A percentile compares a stretch with the other conserved stretches of the same genome.
phyloP scores from a whole-genome alignment of 37 sponge, comb jelly and placozoan genomes.

The Haliclona indistincta region DNA sequence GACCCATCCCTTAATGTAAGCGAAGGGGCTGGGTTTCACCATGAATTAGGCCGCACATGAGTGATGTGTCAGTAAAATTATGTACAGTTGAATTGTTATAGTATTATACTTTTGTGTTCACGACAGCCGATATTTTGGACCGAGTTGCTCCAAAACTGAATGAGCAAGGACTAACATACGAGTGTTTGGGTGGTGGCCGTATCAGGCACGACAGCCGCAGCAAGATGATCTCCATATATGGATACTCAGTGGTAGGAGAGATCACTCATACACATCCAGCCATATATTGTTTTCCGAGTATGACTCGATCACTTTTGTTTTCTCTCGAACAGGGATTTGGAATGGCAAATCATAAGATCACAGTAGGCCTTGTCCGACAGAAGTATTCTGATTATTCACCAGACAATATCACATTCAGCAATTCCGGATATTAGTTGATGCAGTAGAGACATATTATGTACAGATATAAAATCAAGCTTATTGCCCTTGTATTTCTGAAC shows the following conservation, averaged over 20 bases:
- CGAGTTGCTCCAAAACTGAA: conserved; percentile 59
- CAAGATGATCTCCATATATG: conserved; percentile 72
- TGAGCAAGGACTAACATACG: conserved; percentile 61
- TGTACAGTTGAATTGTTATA: neutral
- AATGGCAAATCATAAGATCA: conserved; percentile 53
- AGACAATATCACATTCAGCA: conserved; percentile 53
- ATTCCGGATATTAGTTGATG: conserved; percentile 67
- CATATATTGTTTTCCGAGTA: neutral
- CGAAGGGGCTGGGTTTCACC: too few relatives aligned
- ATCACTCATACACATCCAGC: neutral
- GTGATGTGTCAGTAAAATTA: too few relatives aligned
- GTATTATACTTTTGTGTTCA: neutral
- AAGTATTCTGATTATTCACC: conserved; percentile 45
- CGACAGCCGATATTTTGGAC: conserved; percentile 83
- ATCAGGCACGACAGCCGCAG: conserved; percentile 45
- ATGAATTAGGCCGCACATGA: too few relatives aligned
- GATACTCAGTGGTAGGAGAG: conserved; percentile 80
- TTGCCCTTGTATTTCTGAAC: too few relatives aligned
- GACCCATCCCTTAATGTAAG: too few relatives aligned
- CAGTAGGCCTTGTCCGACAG: conserved; percentile 18
- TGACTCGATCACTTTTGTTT: neutral
- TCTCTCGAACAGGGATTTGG: conserved; percentile 49
- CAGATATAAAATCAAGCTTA: too few relatives aligned
- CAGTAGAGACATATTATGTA: too few relatives aligned
- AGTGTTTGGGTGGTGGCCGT: conserved; percentile 86